Conservation (phyloP, 2,888 invertebrate genomes). For the Ctenicera cuprea region DNA sequence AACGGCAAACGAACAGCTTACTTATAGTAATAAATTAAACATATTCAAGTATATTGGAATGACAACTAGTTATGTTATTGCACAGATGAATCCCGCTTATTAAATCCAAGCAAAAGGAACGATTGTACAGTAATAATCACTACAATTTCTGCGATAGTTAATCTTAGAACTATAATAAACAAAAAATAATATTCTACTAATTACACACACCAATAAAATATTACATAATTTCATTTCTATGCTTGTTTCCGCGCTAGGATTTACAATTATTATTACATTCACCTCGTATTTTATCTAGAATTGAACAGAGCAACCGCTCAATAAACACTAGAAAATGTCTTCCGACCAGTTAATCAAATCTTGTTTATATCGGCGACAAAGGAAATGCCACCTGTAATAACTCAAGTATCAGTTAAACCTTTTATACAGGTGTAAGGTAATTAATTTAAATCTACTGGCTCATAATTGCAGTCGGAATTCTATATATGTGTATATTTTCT, state of each 20-base stretch:
- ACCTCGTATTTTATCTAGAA: constrained; percentile 11
- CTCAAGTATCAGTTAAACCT: not conserved
- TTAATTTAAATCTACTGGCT: not conserved
- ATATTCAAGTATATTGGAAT: constrained; percentile 17
- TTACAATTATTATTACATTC: constrained; percentile 23
- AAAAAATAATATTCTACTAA: constrained; percentile 15
- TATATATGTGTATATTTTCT: no score
- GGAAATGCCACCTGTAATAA: constrained; percentile 13
- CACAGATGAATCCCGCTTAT: not conserved
- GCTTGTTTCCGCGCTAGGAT: constrained; percentile 15
- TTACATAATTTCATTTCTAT: constrained; percentile 11
- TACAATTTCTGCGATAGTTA: not conserved
- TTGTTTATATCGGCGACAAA: constrained; percentile 12
- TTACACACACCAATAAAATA: constrained; percentile 13
- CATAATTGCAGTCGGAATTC: no score
- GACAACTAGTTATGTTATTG: constrained; percentile 1
- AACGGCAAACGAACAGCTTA: constrained; percentile 17
- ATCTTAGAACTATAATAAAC: not conserved
- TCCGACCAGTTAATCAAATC: constrained; percentile 8
- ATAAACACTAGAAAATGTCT: not conserved
- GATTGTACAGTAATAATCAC: not conserved
- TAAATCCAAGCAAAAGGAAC: not conserved
- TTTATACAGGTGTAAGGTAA: not conserved
- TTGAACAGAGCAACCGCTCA: not conserved
- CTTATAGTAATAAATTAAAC: constrained; percentile 19